Base-by-base conservation (phyloP, 2,797 vertebrate species). In the Benthosema pterotum region DNA sequence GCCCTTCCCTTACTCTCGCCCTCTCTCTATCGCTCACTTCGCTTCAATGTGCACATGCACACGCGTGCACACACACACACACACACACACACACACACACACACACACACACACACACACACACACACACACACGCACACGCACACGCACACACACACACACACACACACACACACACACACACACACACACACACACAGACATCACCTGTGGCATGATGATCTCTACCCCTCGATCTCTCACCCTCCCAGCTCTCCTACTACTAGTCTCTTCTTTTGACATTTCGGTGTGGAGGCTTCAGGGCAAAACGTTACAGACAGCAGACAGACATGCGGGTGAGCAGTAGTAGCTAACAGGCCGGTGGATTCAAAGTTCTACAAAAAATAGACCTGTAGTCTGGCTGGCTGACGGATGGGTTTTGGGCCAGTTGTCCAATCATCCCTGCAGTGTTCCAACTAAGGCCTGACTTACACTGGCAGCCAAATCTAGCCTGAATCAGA, bases 1-100 rank as follows among this genome's bases (percentile, higher is more conserved):
- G 8, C 28, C 7, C 13, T 18, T 57, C 15, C 51, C 38, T 45
- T 25, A 11, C 0, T 48, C 15, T 46, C 6, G 58, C 38, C 47
- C 22, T 57, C 63, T 60, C 66, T 71, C 54, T 66, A 60, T 79
- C 65, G 79, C 67, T 57, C 72, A 74, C 12, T 55, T 11, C 15
- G 18, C 38, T 16, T n/a, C n/a, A n/a, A n/a, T n/a, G n/a, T n/a
- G n/a, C n/a, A n/a, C n/a, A n/a, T n/a, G n/a, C n/a, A n/a, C n/a
- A n/a, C n/a, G n/a, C n/a, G n/a, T n/a, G n/a, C 25, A 11, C 22
- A 8, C 47, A 50, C 17, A 18, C 48, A 38, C 11, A 8, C 16
- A 18, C 58, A 72, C 28, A 64, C 57, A 63, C 56, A 60, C 51
- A 19, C 12, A 63, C 43, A 46, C 57, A 52, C 57, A 48, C n/a